phyloP scores from a whole-genome alignment of 2,113 vertebrate genomes.

The Menidia beryllina region DNA sequence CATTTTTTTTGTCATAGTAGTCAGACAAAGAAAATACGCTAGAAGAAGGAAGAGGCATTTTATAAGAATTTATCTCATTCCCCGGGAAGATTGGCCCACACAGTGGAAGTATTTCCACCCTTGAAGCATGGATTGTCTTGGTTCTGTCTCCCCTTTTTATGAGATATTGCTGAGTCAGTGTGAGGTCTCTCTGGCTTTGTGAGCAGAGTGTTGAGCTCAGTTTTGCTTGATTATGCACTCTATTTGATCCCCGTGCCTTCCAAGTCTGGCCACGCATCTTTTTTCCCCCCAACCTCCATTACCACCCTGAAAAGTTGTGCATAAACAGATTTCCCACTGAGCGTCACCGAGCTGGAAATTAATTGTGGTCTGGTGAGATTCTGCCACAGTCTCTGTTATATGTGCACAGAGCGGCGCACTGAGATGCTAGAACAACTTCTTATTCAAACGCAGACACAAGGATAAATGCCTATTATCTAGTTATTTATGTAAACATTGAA shows the following conservation, averaged over 20 bases:
- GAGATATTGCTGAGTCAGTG: constrained; percentile 61
- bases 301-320: constrained; percentile 40
- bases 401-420: constrained; percentile 45
- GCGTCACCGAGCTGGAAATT: constrained; percentile 66
- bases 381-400: constrained; percentile 27
- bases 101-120: constrained; percentile 25
- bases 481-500: constrained; percentile 1
- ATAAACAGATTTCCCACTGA: constrained; percentile 71
- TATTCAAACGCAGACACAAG: constrained; percentile 27
- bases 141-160: constrained; percentile 37
- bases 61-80: constrained; percentile 35
- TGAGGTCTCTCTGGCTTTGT: constrained; percentile 42
- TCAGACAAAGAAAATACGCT: constrained; percentile 41
- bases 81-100: constrained; percentile 3
- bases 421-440: constrained; percentile 47
- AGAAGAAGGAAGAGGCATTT: constrained; percentile 19
- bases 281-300: constrained; percentile 20
- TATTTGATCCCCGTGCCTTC: constrained; percentile 29
- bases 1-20: constrained; percentile 26
- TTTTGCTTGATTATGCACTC: constrained; percentile 49
- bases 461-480: background rate
- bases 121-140: constrained; percentile 24
- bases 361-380: constrained; percentile 67
- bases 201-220: constrained; percentile 57
- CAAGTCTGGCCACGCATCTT: constrained; percentile 15